Evolutionary conservation across 2,888 invertebrate genomes (phyloP).

Genomic region (Sarcophaga caerulescens): DNA sequence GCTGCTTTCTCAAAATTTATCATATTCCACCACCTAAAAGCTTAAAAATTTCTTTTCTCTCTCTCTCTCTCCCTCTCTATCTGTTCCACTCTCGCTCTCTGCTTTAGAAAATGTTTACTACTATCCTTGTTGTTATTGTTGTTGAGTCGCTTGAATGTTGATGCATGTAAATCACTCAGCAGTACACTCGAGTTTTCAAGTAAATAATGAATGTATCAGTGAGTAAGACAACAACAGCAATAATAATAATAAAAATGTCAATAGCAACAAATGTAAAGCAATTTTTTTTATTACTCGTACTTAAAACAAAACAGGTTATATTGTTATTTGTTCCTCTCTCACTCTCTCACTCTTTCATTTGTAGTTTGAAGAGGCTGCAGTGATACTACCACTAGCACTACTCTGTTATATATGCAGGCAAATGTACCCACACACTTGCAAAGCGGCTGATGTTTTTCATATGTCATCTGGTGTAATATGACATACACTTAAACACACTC

Average conservation of each 20-base stretch:
- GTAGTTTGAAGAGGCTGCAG: slow-evolving; percentile 61
- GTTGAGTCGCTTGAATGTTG: slow-evolving; percentile 50
- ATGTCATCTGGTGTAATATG: no score
- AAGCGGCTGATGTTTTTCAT: no score
- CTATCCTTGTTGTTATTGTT: not conserved
- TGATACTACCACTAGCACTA: slow-evolving; percentile 20
- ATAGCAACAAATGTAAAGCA: not conserved
- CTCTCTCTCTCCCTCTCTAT: no score
- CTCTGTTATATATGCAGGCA: not conserved
- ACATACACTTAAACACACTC: not conserved
- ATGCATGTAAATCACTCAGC: slow-evolving; percentile 30
- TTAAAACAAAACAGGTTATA: not conserved
- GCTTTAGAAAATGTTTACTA: not conserved
- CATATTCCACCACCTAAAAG: no score
- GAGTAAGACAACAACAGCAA: slow-evolving; percentile 21
- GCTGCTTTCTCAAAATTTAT: no score
- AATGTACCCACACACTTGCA: not conserved
- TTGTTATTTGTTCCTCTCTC: not conserved
- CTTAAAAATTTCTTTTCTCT: no score
- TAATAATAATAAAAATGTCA: slow-evolving; percentile 4
- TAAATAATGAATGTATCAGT: slow-evolving; percentile 66
- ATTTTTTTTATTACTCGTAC: slow-evolving; percentile 15
- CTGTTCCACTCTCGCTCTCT: no score
- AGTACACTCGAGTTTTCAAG: slow-evolving; percentile 57
- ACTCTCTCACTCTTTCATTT: not conserved